Base-by-base conservation (phyloP, 2,797 vertebrate genomes). In the Melanogrammus aeglefinus region DNA sequence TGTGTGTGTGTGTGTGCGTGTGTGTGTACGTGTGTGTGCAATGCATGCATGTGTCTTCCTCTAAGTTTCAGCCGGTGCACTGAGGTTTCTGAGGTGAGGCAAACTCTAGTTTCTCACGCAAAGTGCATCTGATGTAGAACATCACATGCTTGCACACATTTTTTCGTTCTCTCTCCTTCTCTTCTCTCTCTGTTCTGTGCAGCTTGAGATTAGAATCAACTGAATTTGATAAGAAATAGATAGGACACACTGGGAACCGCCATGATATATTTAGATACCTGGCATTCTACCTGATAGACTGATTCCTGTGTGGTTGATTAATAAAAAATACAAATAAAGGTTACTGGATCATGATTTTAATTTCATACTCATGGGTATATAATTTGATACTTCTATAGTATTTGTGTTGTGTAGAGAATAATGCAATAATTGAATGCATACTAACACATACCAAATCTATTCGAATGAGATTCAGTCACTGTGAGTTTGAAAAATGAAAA, bases 81-180 rank as follows among this genome's bases (percentile, higher is more conserved):
- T 92, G 92, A 92, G 93, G 91, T 94, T 94, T 93, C 87, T 93
- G 92, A 93, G 92, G 91, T 92, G 86, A 91, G 83, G 82, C 84
- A 33, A 88, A 79, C 77, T 92, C 89, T 87, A 77, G 87, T 79
- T 92, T 93, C 91, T 92, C 93, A 93, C 89, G 90, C 89, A 80
- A 92, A 89, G 84, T 75, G 90, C 86, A 90, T 92, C 90, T 91
- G 89, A 92, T 90, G 88, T 88, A 87, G 90, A 89, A 83, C 85
- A 92, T 93, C 90, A 90, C 87, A 91, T 86, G 88, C 78, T 84
- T 39, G 84, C 76, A 81, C 88, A 84, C 63, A 6, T 27, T 74
- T 21, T 79, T 80, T 85, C 31, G 27, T 73, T 36, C 35, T 36
- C 35, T 79, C 78, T 80, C 73, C 86, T 24, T 71, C 69, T 73